These are phyloP conservation scores for Carposina sasakii DNA, from an alignment of 1,140 invertebrate genomes.

Conservation along the genomic window DNA sequence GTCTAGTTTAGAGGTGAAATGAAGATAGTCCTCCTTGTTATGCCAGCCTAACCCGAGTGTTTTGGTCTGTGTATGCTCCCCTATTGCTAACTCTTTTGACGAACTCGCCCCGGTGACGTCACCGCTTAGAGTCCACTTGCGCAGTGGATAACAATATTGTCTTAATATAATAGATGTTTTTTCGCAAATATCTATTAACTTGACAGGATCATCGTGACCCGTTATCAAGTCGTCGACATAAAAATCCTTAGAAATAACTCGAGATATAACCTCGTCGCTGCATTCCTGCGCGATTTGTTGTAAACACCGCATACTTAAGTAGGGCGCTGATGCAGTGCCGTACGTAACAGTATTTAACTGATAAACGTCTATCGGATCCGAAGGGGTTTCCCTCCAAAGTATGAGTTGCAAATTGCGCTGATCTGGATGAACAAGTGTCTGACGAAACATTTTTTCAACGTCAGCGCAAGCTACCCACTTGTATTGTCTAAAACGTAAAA, in stretches of 20 bases:
- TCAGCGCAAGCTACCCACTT: constrained; percentile 41
- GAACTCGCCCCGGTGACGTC: neutral
- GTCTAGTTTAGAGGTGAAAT: neutral
- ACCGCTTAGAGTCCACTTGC: constrained; percentile 5
- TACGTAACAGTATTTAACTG: constrained; percentile 23
- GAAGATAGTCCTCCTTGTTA: neutral
- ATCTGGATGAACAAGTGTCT: constrained; percentile 32
- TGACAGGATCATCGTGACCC: neutral
- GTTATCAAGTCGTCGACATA: constrained; percentile 4
- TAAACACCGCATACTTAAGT: constrained; percentile 34
- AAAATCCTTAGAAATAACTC: neutral
- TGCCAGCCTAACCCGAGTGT: constrained; percentile 6
- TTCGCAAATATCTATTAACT: neutral
- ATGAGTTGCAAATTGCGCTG: constrained; percentile 45
- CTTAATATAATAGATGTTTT: neutral
- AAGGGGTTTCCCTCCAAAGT: constrained; percentile 32
- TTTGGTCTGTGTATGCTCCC: constrained; percentile 1
- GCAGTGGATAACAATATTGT: neutral
- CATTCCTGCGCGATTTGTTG: constrained; percentile 34
- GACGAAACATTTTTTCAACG: constrained; percentile 55
- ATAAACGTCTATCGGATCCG: constrained; percentile 23
- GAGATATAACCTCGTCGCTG: neutral
- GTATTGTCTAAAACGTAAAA: constrained; percentile 36
- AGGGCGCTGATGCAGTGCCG: constrained; percentile 39
- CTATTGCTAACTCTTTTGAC: neutral